Conservation (phyloP, 2,888 invertebrate species). For the Drosophila formosana region DNA sequence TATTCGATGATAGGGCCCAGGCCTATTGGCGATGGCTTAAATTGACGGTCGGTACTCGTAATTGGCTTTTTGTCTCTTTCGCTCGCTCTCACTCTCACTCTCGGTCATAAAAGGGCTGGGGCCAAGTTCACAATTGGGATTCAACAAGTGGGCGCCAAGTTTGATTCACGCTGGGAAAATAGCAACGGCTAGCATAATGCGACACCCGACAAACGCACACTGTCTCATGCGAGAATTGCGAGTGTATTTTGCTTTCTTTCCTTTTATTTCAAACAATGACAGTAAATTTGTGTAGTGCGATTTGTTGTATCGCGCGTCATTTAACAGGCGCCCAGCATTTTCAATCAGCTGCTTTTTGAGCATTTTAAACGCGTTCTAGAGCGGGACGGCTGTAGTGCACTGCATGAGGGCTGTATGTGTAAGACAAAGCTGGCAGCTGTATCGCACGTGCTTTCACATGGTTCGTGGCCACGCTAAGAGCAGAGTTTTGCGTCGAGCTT, state of each 20-base stretch:
- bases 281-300: conserved; percentile 74
- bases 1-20: conserved; percentile 69
- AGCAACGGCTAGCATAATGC: conserved; percentile 65
- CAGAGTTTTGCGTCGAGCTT: neutral
- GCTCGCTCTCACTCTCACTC: neutral
- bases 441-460: neutral
- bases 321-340: conserved; percentile 80
- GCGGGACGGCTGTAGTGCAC: conserved; percentile 20
- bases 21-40: conserved; percentile 68
- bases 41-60: conserved; percentile 66
- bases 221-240: conserved; percentile 27
- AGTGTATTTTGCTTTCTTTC: conserved; percentile 39
- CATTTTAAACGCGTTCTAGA: conserved; percentile 48
- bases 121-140: conserved; percentile 21
- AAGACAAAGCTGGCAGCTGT: conserved; percentile 17
- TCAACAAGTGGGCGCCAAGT: conserved; percentile 65
- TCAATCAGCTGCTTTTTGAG: conserved; percentile 9
- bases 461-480: conserved; percentile 28
- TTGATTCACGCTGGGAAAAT: conserved; percentile 51
- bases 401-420: neutral
- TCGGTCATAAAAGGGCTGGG: conserved; percentile 34
- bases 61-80: conserved; percentile 69
- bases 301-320: conserved; percentile 84
- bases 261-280: conserved; percentile 52
- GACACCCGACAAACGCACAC: conserved; percentile 27